Evolutionary conservation across 23 tunicate genomes (phyloP), one percentile per base, ranked within the genome.

Genomic region (Halocynthia roretzi): DNA sequence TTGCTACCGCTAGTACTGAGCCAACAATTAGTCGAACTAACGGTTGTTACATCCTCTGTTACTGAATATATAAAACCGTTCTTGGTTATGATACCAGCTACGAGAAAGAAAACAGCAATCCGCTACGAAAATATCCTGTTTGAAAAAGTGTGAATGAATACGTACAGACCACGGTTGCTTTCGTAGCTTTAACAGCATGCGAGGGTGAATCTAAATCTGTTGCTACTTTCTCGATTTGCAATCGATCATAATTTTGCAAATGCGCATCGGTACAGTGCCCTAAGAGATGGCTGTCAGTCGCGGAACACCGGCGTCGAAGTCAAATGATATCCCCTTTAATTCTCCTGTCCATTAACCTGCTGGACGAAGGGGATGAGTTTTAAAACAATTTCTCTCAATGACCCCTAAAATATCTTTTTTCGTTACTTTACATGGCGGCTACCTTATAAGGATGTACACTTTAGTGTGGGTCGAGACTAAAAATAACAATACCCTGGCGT

Each of bases 231-330:
- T 74, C 6, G 63, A 10, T 65, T 65, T 40, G 64, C 56, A 20
- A 74, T 74, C 78, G 64, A 53, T 74, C 78, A 74, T 74, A 74
- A 74, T 74, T 74, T 74, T 74, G 64, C 31, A 64, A 74, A 54
- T 44, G 62, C 8, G 56, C 64, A 74, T 74, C 19, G 78, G 55
- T 74, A 31, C 44, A 31, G 64, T 74, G 78, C 78, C 55, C 78
- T 74, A 44, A 50, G 40, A 67, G 23, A 21, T 67, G 23, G 12
- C 40, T 67, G 21, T 21, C 40, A 67, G 50, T 49, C 49, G 12
- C 71, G 40, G 78, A 74, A 74, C 78, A 74, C 78, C 78, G 56
- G 7, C 60, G 78, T 74, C 78, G 70, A 58, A n/a, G 63, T 58
- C 17, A 14, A 58, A 58, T 14, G 17, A 15, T 58, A 58, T 14